Evolutionary conservation across 2,888 invertebrate genomes (phyloP).

Genomic region (Cacoxenus indagator): DNA sequence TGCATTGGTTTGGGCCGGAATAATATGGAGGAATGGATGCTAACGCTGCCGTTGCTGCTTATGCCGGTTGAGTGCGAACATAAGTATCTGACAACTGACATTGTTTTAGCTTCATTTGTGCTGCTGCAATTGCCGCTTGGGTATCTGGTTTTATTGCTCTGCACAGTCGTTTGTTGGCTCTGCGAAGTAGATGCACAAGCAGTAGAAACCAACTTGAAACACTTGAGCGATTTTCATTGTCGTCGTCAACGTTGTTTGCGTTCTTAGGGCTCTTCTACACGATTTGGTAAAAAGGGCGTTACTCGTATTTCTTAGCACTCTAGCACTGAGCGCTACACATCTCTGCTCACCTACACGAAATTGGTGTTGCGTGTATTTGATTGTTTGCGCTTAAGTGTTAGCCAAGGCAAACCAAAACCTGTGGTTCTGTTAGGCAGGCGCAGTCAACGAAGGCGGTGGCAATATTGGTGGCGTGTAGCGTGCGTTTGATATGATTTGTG

Average conservation of each 20-base stretch:
- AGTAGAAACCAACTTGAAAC: slow-evolving; percentile 8
- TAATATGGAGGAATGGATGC: neutral
- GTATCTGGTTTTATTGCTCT: slow-evolving; percentile 1
- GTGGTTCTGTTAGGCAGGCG: neutral
- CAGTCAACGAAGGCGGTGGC: neutral
- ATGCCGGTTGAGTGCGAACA: slow-evolving; percentile 39
- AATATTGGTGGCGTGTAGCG: neutral
- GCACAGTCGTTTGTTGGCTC: neutral
- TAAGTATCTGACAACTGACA: slow-evolving; percentile 38
- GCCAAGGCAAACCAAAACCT: neutral
- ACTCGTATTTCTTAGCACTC: slow-evolving; percentile 9
- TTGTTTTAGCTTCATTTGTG: slow-evolving; percentile 31
- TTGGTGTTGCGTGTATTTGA: slow-evolving; percentile 24
- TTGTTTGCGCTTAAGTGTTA: slow-evolving; percentile 24
- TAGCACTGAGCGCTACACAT: too few species aligned
- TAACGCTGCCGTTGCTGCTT: neutral
- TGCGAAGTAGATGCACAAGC: neutral
- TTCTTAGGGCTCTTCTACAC: neutral
- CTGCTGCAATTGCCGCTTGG: slow-evolving; percentile 17
- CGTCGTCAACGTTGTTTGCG: neutral
- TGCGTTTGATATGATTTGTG: slow-evolving; percentile 11
- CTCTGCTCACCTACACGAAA: neutral
- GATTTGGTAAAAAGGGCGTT: slow-evolving; percentile 2
- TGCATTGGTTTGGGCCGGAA: too few species aligned
- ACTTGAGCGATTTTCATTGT: slow-evolving; percentile 6